A percentile compares a stretch with the other conserved stretches of the same genome.
Conservation (phyloP, 1,140 invertebrate species). For the Thrips palmi region DNA sequence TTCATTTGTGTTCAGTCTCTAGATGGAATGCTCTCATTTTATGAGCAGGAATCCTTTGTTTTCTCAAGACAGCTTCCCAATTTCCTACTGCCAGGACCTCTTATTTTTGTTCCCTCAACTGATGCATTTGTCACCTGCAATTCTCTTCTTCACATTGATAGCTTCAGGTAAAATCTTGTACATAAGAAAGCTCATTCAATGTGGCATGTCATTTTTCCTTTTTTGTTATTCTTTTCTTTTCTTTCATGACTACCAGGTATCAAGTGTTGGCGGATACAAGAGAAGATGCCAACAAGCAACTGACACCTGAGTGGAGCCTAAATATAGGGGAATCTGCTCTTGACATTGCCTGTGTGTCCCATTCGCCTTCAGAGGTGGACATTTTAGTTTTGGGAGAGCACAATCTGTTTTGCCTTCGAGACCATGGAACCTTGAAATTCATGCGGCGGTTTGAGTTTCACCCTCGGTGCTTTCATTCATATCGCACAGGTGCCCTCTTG, state of each 20-base stretch:
- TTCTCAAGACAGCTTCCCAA: constrained; percentile 55
- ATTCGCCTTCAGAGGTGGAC: constrained; percentile 29
- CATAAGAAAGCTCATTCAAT: no score
- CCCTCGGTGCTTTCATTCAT: constrained; percentile 51
- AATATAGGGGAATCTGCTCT: constrained; percentile 57
- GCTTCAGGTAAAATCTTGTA: constrained; percentile 44
- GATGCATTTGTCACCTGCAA: constrained; percentile 63
- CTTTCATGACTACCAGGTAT: no score
- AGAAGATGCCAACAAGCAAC: constrained; percentile 29
- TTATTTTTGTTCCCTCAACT: constrained; percentile 52
- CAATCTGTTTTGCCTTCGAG: constrained; percentile 56
- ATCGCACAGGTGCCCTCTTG: constrained; percentile 40
- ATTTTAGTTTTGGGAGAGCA: constrained; percentile 52
- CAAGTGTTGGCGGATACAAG: constrained; percentile 36
- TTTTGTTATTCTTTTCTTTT: constrained; percentile 14
- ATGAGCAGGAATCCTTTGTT: constrained; percentile 70
- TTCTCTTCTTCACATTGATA: constrained; percentile 53
- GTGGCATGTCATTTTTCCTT: background rate
- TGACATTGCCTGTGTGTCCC: constrained; percentile 37
- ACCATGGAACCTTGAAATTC: constrained; percentile 50
- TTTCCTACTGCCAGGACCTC: constrained; percentile 56
- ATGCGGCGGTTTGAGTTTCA: constrained; percentile 67
- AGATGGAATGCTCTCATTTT: constrained; percentile 66
- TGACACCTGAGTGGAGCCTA: constrained; percentile 53
- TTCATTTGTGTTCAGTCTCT: constrained; percentile 73